Base-by-base conservation (phyloP, 2,797 vertebrate species). In the Amblyraja radiata region DNA sequence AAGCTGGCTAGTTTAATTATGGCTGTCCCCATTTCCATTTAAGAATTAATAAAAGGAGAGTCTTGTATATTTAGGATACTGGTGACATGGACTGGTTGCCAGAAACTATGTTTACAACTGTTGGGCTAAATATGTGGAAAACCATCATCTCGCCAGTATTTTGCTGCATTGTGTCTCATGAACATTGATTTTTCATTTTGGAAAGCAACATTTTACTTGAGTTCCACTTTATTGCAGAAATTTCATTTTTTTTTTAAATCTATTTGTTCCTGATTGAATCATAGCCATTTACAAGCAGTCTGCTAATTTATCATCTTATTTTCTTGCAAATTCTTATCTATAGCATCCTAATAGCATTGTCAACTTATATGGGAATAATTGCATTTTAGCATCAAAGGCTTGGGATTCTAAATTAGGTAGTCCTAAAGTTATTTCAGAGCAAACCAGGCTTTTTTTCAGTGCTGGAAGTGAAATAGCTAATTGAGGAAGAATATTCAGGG, bases 201-300 rank as follows among this genome's bases (percentile, higher is more conserved):
- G 25, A 65, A 61, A 74, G 68, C 13, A 28, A 91, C 46, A 46
- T 91, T 9, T 28, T 74, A 68, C 32, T 54, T 91, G 36, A 46
- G n/a, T 91, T 91, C 68, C 68, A 28, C 3, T 25, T 74, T 73
- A 25, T 74, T 46, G 18, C 68, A 91, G 71, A 91, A 91, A 74
- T 91, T 46, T 74, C 16, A 92, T 54, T 92, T 68, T n/a, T 91
- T 90, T 88, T 63, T 46, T 39, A 36, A 73, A 73, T 46, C 39
- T 32, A 16, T 76, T 76, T 58, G 90, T 76, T 92, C 11, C 36
- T 14, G 23, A 74, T 74, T 54, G 39, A 76, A 74, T 46, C 65
- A 46, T 36, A 25, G 65, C 73, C 4, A 23, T 36, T 73, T 73
- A 23, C 23, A 73, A 65, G 61, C 14, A 84, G 28, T 73, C 71